Percentiles rank a stretch among this genome's conserved stretches.
These are phyloP conservation scores for Archips xylosteana DNA, from an alignment of 2,888 invertebrate genomes.

Conservation along the genomic window DNA sequence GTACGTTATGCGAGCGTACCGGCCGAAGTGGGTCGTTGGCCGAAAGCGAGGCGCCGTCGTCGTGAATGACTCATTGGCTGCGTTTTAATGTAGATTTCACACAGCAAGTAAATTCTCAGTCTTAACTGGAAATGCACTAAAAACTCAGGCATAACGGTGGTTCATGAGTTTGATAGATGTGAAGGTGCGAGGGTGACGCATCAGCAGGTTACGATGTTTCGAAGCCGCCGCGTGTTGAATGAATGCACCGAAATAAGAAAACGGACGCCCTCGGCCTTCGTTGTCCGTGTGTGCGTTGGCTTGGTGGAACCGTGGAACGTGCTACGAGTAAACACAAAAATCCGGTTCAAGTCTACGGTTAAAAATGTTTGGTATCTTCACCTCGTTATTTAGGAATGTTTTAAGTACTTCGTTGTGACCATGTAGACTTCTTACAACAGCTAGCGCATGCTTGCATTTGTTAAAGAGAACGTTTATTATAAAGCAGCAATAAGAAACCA, in stretches of 20 bases:
- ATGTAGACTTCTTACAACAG: constrained; percentile 27
- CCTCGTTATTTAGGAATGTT: constrained; percentile 38
- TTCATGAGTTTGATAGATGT: constrained; percentile 24
- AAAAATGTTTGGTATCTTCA: constrained; percentile 36
- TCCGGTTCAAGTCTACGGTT: constrained; percentile 46
- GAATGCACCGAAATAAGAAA: constrained; percentile 75
- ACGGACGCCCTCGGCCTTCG: constrained; percentile 71
- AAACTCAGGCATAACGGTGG: constrained; percentile 12
- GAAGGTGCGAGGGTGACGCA: constrained; percentile 56
- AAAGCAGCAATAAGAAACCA: not conserved
- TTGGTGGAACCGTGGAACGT: constrained; percentile 49
- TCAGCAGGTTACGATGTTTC: constrained; percentile 54
- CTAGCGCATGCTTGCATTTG: not conserved
- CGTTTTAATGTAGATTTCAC: constrained; percentile 56
- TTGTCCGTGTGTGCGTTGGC: constrained; percentile 52
- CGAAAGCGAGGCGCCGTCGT: constrained; percentile 68
- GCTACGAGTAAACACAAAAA: constrained; percentile 47
- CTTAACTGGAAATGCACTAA: constrained; percentile 36
- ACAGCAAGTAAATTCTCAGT: constrained; percentile 19
- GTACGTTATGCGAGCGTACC: constrained; percentile 50
- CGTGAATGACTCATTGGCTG: constrained; percentile 70
- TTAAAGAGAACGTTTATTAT: not conserved
- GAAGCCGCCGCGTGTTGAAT: constrained; percentile 66
- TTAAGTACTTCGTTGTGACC: constrained; percentile 11
- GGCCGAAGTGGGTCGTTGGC: constrained; percentile 79